phyloP scores from a whole-genome alignment of 92 coral and sea anemone species.

The Blastomussa wellsi region DNA sequence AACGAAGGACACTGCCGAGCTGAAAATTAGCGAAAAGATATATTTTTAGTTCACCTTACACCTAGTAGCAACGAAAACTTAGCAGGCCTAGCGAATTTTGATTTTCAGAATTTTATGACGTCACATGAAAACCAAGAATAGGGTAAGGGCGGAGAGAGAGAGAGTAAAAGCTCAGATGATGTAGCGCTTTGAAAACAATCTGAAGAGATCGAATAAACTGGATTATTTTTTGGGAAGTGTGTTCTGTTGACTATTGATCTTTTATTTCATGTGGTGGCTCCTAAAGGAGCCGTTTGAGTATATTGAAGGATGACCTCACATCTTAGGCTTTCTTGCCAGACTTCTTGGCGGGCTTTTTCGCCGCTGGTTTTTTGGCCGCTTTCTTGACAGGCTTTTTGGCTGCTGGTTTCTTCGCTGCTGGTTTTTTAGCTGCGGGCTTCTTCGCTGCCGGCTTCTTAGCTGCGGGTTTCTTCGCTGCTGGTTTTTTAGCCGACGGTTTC shows the following conservation, averaged over 20 bases:
- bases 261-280: constrained; percentile 52
- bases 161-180: too few species aligned
- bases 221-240: background rate
- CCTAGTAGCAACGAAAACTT: too few species aligned
- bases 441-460: constrained; percentile 43
- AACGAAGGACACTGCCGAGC: too few species aligned
- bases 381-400: background rate
- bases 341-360: background rate
- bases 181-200: too few species aligned
- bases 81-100: too few species aligned
- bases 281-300: constrained; percentile 66
- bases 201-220: too few species aligned
- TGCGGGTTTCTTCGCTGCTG: constrained; percentile 36
- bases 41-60: too few species aligned
- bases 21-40: too few species aligned
- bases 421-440: constrained; percentile 31
- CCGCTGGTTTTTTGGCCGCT: background rate
- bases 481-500: constrained; percentile 34
- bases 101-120: too few species aligned
- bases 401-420: constrained; percentile 7
- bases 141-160: too few species aligned
- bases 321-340: background rate
- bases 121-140: too few species aligned
- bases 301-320: background rate
- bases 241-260: background rate